A percentile compares a stretch with the other conserved stretches of the same genome.
phyloP scores from a whole-genome alignment of 2,113 vertebrate species.

The Halichoerus grypus region DNA sequence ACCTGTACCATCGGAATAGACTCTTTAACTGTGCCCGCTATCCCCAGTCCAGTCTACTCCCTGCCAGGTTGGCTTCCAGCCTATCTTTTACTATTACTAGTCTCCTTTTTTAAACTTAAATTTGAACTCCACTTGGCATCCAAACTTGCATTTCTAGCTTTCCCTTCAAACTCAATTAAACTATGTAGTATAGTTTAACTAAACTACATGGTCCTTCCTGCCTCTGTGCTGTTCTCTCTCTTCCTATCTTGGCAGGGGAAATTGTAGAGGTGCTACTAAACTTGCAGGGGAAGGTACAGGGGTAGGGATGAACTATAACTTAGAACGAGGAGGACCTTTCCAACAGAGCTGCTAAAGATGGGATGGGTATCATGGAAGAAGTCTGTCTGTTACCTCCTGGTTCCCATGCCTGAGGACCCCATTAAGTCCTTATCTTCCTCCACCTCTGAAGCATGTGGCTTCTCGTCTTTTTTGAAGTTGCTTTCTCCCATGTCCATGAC shows the following conservation, averaged over 20 bases:
- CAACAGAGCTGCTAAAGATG: not conserved
- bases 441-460: not conserved
- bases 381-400: not conserved
- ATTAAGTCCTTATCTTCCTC: not conserved
- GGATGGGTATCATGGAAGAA: not conserved
- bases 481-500: not conserved
- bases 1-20: not conserved
- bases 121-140: not conserved
- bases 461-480: not conserved
- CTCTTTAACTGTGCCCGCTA: not conserved
- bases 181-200: not conserved
- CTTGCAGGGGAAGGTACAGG: not conserved
- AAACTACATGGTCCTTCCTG: not conserved
- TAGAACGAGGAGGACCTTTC: not conserved
- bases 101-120: not conserved
- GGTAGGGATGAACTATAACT: not conserved
- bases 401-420: not conserved
- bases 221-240: not conserved
- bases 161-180: not conserved
- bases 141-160: constrained; percentile 19
- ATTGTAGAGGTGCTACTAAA: not conserved
- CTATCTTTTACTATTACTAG: not conserved
- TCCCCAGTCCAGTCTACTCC: not conserved
- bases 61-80: not conserved
- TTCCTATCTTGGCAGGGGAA: not conserved